These are phyloP conservation scores for Harmothoe impar DNA, from an alignment of 2,888 invertebrate genomes.

Conservation along the genomic window DNA sequence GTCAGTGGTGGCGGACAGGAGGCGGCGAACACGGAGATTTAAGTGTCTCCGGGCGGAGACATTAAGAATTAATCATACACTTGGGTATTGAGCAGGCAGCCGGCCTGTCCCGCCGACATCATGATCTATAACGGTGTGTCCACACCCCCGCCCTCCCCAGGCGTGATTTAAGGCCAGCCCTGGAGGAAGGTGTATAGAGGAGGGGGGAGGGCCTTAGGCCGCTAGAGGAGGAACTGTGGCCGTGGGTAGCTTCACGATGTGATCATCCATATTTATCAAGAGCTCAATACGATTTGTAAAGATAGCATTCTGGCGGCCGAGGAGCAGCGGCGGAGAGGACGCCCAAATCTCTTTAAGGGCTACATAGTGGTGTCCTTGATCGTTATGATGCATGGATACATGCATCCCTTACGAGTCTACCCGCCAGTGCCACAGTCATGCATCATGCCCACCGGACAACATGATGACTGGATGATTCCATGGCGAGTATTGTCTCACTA, in stretches of 20 bases:
- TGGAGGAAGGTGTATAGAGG: not conserved
- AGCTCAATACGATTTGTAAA: constrained; percentile 19
- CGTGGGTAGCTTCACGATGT: not conserved
- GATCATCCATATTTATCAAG: constrained; percentile 19
- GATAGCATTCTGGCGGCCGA: not conserved
- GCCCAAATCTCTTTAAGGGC: no score
- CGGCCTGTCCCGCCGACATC: not conserved
- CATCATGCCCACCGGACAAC: no score
- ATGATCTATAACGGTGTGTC: constrained; percentile 12
- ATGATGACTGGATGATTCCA: no score
- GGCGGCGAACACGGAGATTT: not conserved
- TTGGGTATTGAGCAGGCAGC: constrained; percentile 14
- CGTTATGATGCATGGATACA: no score
- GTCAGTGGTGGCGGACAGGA: not conserved
- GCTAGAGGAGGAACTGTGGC: not conserved
- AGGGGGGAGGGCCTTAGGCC: constrained; percentile 10
- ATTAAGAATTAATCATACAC: constrained; percentile 35
- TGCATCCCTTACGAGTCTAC: no score
- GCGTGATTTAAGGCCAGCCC: not conserved
- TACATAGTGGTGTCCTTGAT: no score
- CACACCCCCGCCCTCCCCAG: not conserved
- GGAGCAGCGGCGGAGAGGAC: no score
- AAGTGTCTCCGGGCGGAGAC: not conserved
- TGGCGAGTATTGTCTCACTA: no score
- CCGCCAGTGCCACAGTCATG: no score